Evolutionary conservation across 2,888 invertebrate genomes (phyloP).

Genomic region (Pandemis corylana): DNA sequence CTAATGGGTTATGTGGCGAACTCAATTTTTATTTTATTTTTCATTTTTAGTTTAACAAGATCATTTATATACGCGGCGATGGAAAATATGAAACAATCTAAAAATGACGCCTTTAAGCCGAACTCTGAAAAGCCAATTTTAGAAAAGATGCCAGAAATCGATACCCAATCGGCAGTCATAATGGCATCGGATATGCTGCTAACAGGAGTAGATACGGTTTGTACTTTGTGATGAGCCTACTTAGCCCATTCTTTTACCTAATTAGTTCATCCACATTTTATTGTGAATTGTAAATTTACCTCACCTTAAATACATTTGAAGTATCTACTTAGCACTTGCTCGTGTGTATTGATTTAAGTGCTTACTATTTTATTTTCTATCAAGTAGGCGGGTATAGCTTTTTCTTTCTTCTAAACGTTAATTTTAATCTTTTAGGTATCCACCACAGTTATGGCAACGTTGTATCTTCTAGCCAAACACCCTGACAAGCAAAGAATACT

Average conservation of each 20-base stretch:
- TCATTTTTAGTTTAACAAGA: slow-evolving; percentile 39
- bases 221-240: background rate
- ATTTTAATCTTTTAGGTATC: slow-evolving; percentile 73
- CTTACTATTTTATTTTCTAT: too few relatives aligned
- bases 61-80: background rate
- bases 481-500: slow-evolving; percentile 86
- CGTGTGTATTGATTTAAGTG: too few relatives aligned
- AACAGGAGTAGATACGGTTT: slow-evolving; percentile 11
- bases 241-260: background rate
- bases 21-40: background rate
- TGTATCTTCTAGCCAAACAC: slow-evolving; percentile 87
- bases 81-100: background rate
- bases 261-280: too few relatives aligned
- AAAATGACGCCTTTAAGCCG: background rate
- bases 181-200: slow-evolving; percentile 6
- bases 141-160: background rate
- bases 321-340: too few relatives aligned
- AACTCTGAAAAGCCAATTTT: slow-evolving; percentile 1
- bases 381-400: too few relatives aligned
- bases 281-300: too few relatives aligned
- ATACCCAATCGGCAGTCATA: background rate
- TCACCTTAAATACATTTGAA: too few relatives aligned
- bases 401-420: too few relatives aligned
- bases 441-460: slow-evolving; percentile 79
- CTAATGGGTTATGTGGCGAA: too few relatives aligned